Base-by-base conservation (phyloP, 2,888 invertebrate genomes). In the Acronicta alni region DNA sequence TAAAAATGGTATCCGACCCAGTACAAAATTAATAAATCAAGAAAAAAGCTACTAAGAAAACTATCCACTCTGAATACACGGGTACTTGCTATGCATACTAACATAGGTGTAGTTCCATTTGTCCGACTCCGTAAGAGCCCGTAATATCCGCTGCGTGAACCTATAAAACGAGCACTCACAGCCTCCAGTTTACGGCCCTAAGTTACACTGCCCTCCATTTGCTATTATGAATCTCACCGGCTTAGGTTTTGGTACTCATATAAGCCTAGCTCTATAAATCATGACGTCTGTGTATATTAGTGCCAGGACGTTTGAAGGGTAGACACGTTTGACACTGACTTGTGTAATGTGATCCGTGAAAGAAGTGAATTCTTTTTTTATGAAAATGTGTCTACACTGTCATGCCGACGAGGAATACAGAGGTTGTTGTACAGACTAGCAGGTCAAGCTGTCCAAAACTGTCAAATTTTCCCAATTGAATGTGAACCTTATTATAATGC, bases 91-190 rank as follows among this genome's bases (percentile, higher is more conserved):
- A 45, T 35, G 37, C 68, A 51, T 42, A 45, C 42, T 38, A 38
- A 51, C 43, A 15, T 52, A 60, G 20, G 38, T 46, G 35, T 43
- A 26, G 12, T n/a, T 48, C 48, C 43, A 56, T 48, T 48, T 48
- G 42, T 48, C 38, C 23, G 47, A 26, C 43, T 41, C 26, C 30
- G 4, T 41, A 32, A 44, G 37, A 47, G 49, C 39, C 49, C 35
- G 32, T 72, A 51, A 57, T 47, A 66, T 54, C 49, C 39, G 49
- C 39, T 20, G 57, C 72, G 67, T 54, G 55, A 51, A 42, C 41
- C 58, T 42, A 68, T 68, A 68, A 68, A 68, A 59, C 20, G 42
- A 30, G 51, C 60, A 67, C 73, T 69, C 67, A 37, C 46, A 39
- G 18, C 54, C 47, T 45, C 43, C 15, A 45, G 49, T 69, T 68